These are phyloP conservation scores for Olivierus martensii DNA, from an alignment of 1,140 invertebrate genomes.

Conservation along the genomic window DNA sequence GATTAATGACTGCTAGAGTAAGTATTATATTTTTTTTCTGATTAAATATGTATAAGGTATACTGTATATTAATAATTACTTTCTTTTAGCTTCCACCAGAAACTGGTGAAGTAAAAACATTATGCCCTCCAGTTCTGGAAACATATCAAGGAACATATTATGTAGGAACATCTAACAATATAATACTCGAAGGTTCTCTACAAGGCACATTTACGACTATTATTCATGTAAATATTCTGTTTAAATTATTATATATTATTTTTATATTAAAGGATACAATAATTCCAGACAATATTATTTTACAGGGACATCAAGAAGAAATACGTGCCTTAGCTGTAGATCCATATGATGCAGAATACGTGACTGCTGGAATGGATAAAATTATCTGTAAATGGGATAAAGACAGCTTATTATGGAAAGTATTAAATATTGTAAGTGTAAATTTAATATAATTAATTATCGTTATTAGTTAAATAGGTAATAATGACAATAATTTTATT, in stretches of 20 bases:
- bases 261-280: no score
- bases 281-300: no score
- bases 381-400: conserved; percentile 77
- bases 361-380: conserved; percentile 84
- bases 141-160: conserved; percentile 79
- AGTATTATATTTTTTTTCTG: no score
- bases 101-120: conserved; percentile 66
- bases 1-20: conserved; percentile 77
- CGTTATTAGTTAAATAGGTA: neutral
- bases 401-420: conserved; percentile 71
- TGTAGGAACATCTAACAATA: conserved; percentile 83
- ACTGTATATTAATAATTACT: conserved; percentile 4
- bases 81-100: conserved; percentile 55
- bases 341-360: conserved; percentile 79
- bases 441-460: neutral
- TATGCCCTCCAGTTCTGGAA: conserved; percentile 56
- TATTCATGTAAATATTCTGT: conserved; percentile 46
- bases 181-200: conserved; percentile 81
- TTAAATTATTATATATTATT: no score
- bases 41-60: no score
- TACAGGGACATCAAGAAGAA: conserved; percentile 73
- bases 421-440: conserved; percentile 46
- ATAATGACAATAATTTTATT: conserved; percentile 15
- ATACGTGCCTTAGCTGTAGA: conserved; percentile 79
- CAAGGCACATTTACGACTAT: conserved; percentile 63